Conservation (phyloP, 2,113 vertebrate genomes). For the Boleophthalmus pectinirostris region DNA sequence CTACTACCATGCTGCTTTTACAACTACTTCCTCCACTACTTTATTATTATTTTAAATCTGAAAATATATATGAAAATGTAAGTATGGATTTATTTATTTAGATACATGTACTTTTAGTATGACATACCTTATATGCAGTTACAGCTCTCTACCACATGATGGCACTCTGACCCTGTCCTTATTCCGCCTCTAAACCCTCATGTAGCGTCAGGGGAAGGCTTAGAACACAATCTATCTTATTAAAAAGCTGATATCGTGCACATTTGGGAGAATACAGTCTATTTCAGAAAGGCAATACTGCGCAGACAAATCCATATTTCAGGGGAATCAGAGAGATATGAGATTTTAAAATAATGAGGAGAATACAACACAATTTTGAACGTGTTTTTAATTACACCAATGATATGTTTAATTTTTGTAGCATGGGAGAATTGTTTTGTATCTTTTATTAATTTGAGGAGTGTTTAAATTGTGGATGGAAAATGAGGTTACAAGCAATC, state of each 20-base stretch:
- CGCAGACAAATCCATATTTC: conserved; percentile 54
- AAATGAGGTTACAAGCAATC: conserved; percentile 45
- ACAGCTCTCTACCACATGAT: conserved; percentile 49
- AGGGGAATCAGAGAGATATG: conserved; percentile 54
- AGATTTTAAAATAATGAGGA: conserved; percentile 63
- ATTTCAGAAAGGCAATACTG: conserved; percentile 59
- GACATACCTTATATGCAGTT: conserved; percentile 19
- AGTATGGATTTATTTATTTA: background rate
- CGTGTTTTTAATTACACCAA: conserved; percentile 61
- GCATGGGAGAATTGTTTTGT: conserved; percentile 47
- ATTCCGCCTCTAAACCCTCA: background rate
- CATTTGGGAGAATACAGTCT: conserved; percentile 60
- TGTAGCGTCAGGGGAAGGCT: conserved; percentile 10
- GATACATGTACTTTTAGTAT: background rate
- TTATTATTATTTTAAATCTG: too few species aligned
- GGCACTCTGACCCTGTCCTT: conserved; percentile 58
- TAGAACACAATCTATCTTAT: conserved; percentile 61
- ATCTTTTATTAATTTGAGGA: conserved; percentile 39
- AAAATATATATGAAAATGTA: background rate
- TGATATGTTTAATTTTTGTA: conserved; percentile 43
- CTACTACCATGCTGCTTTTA: too few species aligned
- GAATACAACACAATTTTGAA: conserved; percentile 53
- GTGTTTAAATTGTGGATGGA: conserved; percentile 18
- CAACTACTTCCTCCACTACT: too few species aligned
- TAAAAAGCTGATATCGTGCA: conserved; percentile 56